Conservation (phyloP, 2,797 vertebrate species). For the Sparus aurata region DNA sequence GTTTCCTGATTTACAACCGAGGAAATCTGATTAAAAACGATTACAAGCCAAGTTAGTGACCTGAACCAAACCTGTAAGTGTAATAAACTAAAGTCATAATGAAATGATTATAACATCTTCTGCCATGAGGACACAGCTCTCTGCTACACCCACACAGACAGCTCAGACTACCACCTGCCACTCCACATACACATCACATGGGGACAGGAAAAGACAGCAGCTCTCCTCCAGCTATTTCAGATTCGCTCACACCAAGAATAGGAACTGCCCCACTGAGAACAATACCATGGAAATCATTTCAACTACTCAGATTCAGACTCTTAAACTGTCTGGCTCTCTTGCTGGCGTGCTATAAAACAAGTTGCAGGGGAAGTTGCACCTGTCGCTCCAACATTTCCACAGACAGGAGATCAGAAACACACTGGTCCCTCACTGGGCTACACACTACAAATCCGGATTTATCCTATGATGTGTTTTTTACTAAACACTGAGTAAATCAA, state of each 20-base stretch:
- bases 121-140: conserved; percentile 5
- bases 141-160: background rate
- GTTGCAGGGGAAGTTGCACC: conserved; percentile 21
- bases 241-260: background rate
- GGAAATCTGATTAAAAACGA: background rate
- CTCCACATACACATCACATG: conserved; percentile 34
- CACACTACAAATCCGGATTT: conserved; percentile 53
- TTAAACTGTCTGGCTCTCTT: background rate
- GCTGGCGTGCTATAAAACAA: background rate
- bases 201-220: conserved; percentile 19
- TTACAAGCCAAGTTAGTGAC: background rate
- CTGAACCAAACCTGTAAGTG: background rate
- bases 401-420: background rate
- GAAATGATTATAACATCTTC: background rate
- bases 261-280: background rate
- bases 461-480: conserved; percentile 7
- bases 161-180: conserved; percentile 25
- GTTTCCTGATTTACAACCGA: background rate
- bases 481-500: background rate
- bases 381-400: background rate
- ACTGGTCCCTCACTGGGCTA: background rate
- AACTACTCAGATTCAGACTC: background rate
- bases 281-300: background rate
- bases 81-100: background rate
- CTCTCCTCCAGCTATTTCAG: conserved; percentile 17